Evolutionary conservation across 2,113 vertebrate genomes (phyloP).

Genomic region (Hippocampus guttulatus): DNA sequence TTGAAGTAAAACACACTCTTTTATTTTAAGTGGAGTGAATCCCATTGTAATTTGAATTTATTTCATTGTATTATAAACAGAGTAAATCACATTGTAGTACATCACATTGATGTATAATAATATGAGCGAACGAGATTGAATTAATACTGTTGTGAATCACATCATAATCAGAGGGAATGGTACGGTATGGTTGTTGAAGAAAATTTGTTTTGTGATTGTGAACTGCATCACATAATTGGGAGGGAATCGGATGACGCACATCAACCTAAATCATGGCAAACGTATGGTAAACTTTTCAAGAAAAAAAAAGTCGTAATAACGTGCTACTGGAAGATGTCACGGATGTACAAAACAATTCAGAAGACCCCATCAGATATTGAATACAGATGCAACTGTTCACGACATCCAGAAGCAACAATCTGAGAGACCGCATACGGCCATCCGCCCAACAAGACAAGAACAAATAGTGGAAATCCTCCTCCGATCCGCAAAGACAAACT

Average conservation of each 20-base stretch:
- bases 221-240: neutral
- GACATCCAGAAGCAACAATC: neutral
- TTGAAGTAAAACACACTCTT: no score
- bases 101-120: no score
- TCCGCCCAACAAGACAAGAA: neutral
- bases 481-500: neutral
- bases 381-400: neutral
- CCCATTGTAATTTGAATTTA: no score
- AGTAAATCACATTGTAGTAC: no score
- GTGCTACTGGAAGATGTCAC: neutral
- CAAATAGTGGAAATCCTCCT: neutral
- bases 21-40: no score
- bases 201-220: no score
- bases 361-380: neutral
- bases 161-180: neutral
- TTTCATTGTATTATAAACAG: no score
- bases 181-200: neutral
- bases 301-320: no score
- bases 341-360: neutral
- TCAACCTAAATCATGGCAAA: neutral
- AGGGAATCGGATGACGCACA: no score
- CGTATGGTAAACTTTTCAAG: neutral
- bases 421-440: neutral
- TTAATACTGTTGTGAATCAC: neutral
- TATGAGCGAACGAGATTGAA: no score